These are phyloP conservation scores for Elegia similella DNA, from an alignment of 2,888 invertebrate genomes.

Conservation along the genomic window DNA sequence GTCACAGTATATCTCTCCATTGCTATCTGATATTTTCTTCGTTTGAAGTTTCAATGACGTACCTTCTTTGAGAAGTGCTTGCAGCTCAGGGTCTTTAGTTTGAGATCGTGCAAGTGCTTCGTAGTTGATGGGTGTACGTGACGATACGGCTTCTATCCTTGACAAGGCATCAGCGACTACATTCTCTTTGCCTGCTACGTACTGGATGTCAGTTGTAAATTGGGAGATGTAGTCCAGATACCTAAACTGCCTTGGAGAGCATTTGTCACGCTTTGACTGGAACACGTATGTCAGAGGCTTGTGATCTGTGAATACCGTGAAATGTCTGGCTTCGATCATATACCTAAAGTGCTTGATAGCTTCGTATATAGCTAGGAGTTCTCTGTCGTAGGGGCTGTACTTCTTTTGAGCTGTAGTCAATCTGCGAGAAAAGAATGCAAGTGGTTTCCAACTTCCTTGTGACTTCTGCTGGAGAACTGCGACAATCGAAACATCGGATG, in stretches of 20 bases:
- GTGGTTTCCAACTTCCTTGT: conserved; percentile 36
- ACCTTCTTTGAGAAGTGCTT: conserved; percentile 4
- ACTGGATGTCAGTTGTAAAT: conserved; percentile 24
- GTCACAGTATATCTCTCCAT: conserved; percentile 27
- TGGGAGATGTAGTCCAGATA: conserved; percentile 27
- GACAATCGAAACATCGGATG: conserved; percentile 45
- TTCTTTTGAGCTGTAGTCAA: conserved; percentile 39
- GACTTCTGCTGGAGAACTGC: conserved; percentile 42
- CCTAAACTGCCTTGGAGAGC: conserved; percentile 23
- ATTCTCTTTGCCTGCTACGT: conserved; percentile 24
- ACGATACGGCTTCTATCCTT: conserved; percentile 28
- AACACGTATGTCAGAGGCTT: conserved; percentile 40
- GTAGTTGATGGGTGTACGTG: conserved; percentile 8
- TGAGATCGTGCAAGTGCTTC: conserved; percentile 16
- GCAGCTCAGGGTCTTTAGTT: conserved; percentile 14
- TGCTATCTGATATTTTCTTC: background rate
- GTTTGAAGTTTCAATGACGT: conserved; percentile 16
- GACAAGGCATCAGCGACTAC: conserved; percentile 25
- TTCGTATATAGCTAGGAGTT: conserved; percentile 48
- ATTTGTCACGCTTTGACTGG: conserved; percentile 24
- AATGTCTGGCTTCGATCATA: conserved; percentile 43
- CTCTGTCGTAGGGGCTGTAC: conserved; percentile 49
- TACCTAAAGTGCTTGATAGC: conserved; percentile 45
- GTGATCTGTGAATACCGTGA: conserved; percentile 30
- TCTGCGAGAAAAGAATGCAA: conserved; percentile 48